A percentile compares a stretch with the other conserved stretches of the same genome.
phyloP scores from a whole-genome alignment of 2,888 invertebrate genomes.

The Epirrhoe tristata region DNA sequence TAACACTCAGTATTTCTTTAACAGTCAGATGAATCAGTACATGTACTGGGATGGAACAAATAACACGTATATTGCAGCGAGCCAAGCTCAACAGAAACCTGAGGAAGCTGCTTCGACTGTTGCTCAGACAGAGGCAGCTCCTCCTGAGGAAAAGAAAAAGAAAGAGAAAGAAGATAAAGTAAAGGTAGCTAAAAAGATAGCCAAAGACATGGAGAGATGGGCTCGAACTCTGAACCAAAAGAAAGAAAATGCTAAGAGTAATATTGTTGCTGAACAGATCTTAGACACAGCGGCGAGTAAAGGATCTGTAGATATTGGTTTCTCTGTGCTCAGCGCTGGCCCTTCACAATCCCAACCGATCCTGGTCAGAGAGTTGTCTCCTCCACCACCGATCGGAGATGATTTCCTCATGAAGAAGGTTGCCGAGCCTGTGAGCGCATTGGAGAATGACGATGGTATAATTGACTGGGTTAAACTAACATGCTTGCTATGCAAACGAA shows the following conservation, averaged over 20 bases:
- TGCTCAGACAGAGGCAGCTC: slow-evolving; percentile 63
- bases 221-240: slow-evolving; percentile 98
- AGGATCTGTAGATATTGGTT: slow-evolving; percentile 96
- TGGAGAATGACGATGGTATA: slow-evolving; percentile 91
- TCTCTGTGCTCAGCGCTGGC: slow-evolving; percentile 93
- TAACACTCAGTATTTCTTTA: slow-evolving; percentile 98
- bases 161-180: slow-evolving; percentile 96
- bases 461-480: slow-evolving; percentile 96
- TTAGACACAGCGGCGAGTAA: slow-evolving; percentile 82
- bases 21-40: slow-evolving; percentile 95
- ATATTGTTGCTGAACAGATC: slow-evolving; percentile 78
- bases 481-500: slow-evolving; percentile 97
- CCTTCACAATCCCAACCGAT: slow-evolving; percentile 61
- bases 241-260: slow-evolving; percentile 88
- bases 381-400: slow-evolving; percentile 63
- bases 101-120: slow-evolving; percentile 65
- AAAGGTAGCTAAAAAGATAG: slow-evolving; percentile 98
- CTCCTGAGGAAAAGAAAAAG: slow-evolving; percentile 87
- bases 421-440: slow-evolving; percentile 74
- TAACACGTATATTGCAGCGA: slow-evolving; percentile 86
- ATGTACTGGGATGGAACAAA: slow-evolving; percentile 96
- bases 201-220: slow-evolving; percentile 95
- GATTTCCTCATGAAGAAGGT: slow-evolving; percentile 73
- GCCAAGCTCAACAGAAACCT: slow-evolving; percentile 68
- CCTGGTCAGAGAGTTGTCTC: slow-evolving; percentile 66